phyloP scores from a whole-genome alignment of 2,888 invertebrate genomes.

The Globia sparganii region DNA sequence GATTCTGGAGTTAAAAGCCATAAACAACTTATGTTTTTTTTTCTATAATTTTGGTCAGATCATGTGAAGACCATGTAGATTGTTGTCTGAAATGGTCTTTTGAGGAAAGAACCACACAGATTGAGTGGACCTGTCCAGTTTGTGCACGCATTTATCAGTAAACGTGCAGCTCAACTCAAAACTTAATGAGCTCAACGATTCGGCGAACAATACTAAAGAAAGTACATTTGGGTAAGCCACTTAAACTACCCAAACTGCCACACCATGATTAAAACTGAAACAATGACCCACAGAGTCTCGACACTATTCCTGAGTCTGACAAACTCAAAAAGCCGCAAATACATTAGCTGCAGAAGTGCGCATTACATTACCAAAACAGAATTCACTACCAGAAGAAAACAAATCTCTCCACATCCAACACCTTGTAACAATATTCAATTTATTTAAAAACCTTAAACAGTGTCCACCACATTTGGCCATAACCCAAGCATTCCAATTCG shows the following conservation, averaged over 20 bases:
- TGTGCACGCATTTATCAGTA: no score
- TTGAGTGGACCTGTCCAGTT: no score
- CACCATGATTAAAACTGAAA: not conserved
- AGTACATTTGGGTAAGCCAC: not conserved
- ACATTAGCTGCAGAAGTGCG: not conserved
- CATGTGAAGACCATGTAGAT: no score
- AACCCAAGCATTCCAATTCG: constrained; percentile 54
- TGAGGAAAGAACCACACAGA: not conserved
- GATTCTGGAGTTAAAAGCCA: not conserved
- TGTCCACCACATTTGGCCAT: constrained; percentile 56
- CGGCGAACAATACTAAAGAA: no score
- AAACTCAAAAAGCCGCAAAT: not conserved
- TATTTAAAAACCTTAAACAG: constrained; percentile 59
- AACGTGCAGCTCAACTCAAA: no score
- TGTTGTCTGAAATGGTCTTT: not conserved
- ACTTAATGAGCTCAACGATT: no score
- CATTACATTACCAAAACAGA: constrained; percentile 3
- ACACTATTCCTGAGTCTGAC: not conserved
- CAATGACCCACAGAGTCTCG: not conserved
- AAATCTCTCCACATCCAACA: constrained; percentile 6
- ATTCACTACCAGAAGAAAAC: not conserved
- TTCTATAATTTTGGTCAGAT: no score
- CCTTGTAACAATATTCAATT: constrained; percentile 55
- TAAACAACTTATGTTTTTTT: not conserved
- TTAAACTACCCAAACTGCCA: not conserved